Percentiles rank a stretch among this genome's conserved stretches.
These are phyloP conservation scores for Homarus gammarus DNA, from an alignment of 2,888 invertebrate genomes.

Conservation along the genomic window DNA sequence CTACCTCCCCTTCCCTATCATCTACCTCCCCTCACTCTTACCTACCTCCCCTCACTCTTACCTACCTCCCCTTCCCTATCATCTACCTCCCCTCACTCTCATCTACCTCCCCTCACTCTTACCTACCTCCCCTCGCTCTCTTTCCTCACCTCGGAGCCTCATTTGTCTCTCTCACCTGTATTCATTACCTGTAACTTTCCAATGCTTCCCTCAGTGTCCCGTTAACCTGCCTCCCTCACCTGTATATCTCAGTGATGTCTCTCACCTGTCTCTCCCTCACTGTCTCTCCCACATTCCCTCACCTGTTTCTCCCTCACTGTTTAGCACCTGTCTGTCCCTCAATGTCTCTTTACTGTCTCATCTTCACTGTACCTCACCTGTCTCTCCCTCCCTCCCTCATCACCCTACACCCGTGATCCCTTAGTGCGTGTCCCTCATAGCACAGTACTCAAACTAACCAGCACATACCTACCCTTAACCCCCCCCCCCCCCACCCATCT, in stretches of 20 bases:
- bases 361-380: background rate
- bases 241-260: background rate
- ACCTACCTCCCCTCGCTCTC: background rate
- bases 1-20: background rate
- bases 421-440: background rate
- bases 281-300: too few species aligned
- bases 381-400: background rate
- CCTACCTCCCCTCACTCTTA: too few species aligned
- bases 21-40: too few species aligned
- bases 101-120: background rate
- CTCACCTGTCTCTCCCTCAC: background rate
- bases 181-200: background rate
- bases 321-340: too few species aligned
- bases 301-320: background rate
- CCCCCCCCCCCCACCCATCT: constrained; percentile 1
- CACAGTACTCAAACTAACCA: too few species aligned
- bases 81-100: constrained; percentile 7
- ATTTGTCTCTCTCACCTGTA: background rate
- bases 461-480: background rate
- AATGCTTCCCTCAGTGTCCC: too few species aligned
- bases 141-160: background rate
- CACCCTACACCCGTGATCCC: background rate
- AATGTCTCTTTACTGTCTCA: too few species aligned
- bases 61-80: too few species aligned
- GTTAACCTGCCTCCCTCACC: background rate